Percentiles rank a stretch among this genome's conserved stretches.
Conservation (phyloP, 2,797 vertebrate genomes). For the Betta splendens region DNA sequence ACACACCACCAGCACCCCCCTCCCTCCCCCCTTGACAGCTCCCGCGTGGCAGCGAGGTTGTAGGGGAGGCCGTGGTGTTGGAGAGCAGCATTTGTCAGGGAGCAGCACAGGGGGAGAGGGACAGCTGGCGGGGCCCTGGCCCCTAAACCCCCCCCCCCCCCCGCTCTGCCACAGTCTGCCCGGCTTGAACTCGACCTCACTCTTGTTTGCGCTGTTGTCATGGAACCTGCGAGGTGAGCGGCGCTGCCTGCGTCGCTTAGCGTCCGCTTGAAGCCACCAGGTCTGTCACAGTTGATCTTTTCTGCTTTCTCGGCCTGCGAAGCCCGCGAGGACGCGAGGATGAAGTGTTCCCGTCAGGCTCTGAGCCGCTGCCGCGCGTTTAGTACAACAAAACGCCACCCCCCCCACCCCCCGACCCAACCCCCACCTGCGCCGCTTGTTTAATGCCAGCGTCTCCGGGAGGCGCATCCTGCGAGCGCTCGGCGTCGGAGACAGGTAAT, state of each 20-base stretch:
- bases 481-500: constrained; percentile 72
- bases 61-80: constrained; percentile 35
- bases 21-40: constrained; percentile 74
- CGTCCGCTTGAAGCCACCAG: constrained; percentile 64
- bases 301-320: constrained; percentile 28
- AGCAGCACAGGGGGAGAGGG: constrained; percentile 39
- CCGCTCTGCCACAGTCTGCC: constrained; percentile 38
- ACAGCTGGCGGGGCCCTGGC: constrained; percentile 55
- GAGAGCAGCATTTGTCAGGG: constrained; percentile 50
- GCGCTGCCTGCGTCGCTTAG: constrained; percentile 56
- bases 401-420: neutral
- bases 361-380: constrained; percentile 54
- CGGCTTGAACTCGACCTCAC: constrained; percentile 54
- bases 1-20: too few relatives aligned
- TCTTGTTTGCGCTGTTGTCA: constrained; percentile 4
- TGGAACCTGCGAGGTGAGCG: constrained; percentile 73
- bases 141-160: constrained; percentile 22
- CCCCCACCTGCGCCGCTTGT: constrained; percentile 68
- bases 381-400: constrained; percentile 44
- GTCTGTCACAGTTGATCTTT: constrained; percentile 70
- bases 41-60: constrained; percentile 77
- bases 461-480: constrained; percentile 58
- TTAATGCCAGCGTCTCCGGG: constrained; percentile 71
- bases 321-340: constrained; percentile 53
- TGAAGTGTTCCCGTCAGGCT: constrained; percentile 49